Percentiles rank a stretch among this genome's conserved stretches.
Evolutionary conservation across 1,140 invertebrate species (phyloP).

Genomic region (Megalonaias nervosa): DNA sequence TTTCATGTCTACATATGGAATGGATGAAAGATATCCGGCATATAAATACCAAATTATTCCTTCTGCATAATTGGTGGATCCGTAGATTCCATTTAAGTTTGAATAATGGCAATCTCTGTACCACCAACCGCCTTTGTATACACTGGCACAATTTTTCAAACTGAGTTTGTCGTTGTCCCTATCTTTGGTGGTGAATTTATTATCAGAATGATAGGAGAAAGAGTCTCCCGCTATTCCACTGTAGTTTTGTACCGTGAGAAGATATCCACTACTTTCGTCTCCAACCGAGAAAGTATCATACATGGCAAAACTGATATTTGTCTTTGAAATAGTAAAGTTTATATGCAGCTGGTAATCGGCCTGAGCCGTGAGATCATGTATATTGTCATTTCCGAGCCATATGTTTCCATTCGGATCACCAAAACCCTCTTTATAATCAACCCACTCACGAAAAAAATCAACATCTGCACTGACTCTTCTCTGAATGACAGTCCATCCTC

Average conservation of each 20-base stretch:
- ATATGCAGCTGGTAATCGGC: conserved; percentile 19
- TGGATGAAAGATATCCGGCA: too few relatives aligned
- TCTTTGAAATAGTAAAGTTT: neutral
- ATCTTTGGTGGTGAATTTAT: too few relatives aligned
- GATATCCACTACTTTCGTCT: conserved; percentile 2
- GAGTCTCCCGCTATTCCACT: conserved; percentile 10
- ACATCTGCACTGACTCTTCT: conserved; percentile 67
- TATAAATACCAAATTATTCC: too few relatives aligned
- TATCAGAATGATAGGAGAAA: conserved; percentile 7
- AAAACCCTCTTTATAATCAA: too few relatives aligned
- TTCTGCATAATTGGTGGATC: neutral
- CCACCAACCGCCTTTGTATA: conserved; percentile 39
- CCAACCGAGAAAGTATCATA: neutral
- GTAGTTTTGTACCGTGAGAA: conserved; percentile 1
- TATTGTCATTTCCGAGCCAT: too few relatives aligned
- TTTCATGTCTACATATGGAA: too few relatives aligned
- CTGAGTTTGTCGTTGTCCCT: conserved; percentile 9
- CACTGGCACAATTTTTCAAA: conserved; percentile 21
- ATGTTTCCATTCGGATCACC: too few relatives aligned
- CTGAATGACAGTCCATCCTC: too few relatives aligned
- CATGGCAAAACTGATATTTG: neutral
- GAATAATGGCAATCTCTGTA: conserved; percentile 19
- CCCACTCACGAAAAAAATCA: conserved; percentile 73
- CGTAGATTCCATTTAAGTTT: conserved; percentile 29
- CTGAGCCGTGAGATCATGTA: conserved; percentile 32